Evolutionary conservation across 2,888 invertebrate species (phyloP), one percentile per base, ranked within the genome.

Genomic region (Ganaspis brasiliensis): DNA sequence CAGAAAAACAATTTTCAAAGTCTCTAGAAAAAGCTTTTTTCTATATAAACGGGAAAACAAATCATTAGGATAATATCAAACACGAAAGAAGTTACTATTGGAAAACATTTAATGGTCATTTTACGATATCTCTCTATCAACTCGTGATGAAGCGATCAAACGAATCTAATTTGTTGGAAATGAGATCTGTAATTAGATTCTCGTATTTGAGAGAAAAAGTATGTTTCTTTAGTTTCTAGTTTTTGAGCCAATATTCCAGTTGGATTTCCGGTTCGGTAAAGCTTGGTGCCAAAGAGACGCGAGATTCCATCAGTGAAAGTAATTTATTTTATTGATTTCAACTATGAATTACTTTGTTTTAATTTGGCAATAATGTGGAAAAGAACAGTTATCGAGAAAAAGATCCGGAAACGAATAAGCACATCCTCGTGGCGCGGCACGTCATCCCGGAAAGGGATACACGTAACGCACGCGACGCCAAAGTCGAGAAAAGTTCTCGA

Each of bases 361-460:
- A 49, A 6, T 37, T 63, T 63, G 35, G 49, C 56, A 74, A 71
- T 16, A 52, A 45, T 26, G 14, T 49, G 49, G n/a, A 45, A 21
- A 72, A 55, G 21, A 19, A 26, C 12, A 35, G 57, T 37, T 61
- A 70, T 57, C 49, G 12, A 40, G 12, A 26, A 26, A 45, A 56
- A n/a, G 19, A 59, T 63, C 52, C 16, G 55, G 61, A 74, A 77
- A 72, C 72, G 59, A 67, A 74, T 52, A 72, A 70, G 40, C 35
- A 74, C 74, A 57, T 81, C 79, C 81, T 79, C 80, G 79, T 81
- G 80, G 78, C 73, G 74, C 61, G 72, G 37, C 71, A 75, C 77
- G 81, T 79, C 79, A 73, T 81, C 72, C 75, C 74, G 67, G 75
- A 71, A 63, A 74, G 78, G 55, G 67, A 67, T 73, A 79, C 73